Base-by-base conservation (phyloP, 2,888 invertebrate genomes). In the Diaperis boleti region DNA sequence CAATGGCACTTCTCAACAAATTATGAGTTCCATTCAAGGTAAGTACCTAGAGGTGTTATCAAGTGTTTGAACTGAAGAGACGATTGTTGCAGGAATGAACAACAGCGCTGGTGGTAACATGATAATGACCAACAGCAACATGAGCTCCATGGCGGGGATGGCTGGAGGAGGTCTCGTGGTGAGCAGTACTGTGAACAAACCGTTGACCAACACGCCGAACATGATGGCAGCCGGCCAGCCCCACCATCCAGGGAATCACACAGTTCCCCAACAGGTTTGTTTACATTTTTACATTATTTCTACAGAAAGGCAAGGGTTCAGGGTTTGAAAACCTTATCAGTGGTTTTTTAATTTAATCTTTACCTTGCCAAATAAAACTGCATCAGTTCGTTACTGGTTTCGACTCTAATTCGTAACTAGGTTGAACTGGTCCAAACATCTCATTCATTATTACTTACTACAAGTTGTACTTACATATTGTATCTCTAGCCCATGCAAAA, bases 51-150 rank as follows among this genome's bases (percentile, higher is more conserved):
- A 26, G 6, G n/a, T 2, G 2, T 22, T 22, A 7, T 22, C 3
- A 33, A 33, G 2, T n/a, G 10, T 2, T 10, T 5, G 13, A 33
- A 5, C n/a, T 26, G 6, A 26, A 6, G 8, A 35, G 20, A 7
- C n/a, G 10, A 22, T 33, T 50, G 65, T 68, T 74, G 64, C 82
- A 84, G 90, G 88, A 69, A 90, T 90, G 86, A 89, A 88, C 74
- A 89, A 88, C 75, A 86, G 85, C 74, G 87, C 86, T 69, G 81
- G 76, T 29, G 84, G 85, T 42, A 90, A 90, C 75, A 91, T 93
- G 89, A 91, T 92, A 72, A 91, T 93, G 85, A 92, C 92, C 15
- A 92, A 91, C 76, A 88, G 85, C 75, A 88, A 84, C 74, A 87
- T 88, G 85, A 86, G 86, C 68, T 87, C 87, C 64, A 88, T 89